A percentile compares a stretch with the other conserved stretches of the same genome.
These are phyloP conservation scores for Neodiprion lecontei DNA, from an alignment of 1,140 invertebrate species.

Conservation along the genomic window DNA sequence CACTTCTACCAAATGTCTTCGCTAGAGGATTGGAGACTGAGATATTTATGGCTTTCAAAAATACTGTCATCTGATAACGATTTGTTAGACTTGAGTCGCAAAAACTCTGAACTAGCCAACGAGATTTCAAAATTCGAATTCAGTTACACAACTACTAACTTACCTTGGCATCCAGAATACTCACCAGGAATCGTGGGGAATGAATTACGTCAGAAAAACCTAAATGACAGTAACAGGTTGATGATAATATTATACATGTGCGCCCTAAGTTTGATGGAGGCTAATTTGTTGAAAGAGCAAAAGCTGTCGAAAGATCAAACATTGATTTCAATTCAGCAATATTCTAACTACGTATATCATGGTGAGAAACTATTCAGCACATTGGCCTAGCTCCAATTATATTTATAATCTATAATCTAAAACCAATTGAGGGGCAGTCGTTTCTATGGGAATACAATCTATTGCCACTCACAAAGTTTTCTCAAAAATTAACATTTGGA, in stretches of 20 bases:
- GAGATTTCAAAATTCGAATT: constrained; percentile 33
- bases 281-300: not conserved
- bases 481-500: too few relatives aligned
- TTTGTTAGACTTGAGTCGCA: constrained; percentile 24
- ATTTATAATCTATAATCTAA: too few relatives aligned
- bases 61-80: constrained; percentile 20
- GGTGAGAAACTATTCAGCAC: constrained; percentile 32
- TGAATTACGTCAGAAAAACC: not conserved
- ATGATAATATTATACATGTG: constrained; percentile 39
- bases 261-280: constrained; percentile 15
- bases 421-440: too few relatives aligned
- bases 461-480: too few relatives aligned
- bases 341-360: constrained; percentile 46
- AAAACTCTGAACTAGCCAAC: constrained; percentile 12
- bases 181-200: constrained; percentile 17
- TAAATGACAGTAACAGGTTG: constrained; percentile 39
- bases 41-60: constrained; percentile 37
- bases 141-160: constrained; percentile 18
- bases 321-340: constrained; percentile 42
- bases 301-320: constrained; percentile 23
- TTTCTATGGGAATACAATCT: too few relatives aligned
- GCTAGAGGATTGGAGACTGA: constrained; percentile 31
- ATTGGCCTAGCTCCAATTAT: not conserved
- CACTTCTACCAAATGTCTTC: constrained; percentile 52
- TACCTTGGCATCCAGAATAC: constrained; percentile 31